Evolutionary conservation across 2,888 invertebrate genomes (phyloP).

Genomic region (Coecobrya sp.): DNA sequence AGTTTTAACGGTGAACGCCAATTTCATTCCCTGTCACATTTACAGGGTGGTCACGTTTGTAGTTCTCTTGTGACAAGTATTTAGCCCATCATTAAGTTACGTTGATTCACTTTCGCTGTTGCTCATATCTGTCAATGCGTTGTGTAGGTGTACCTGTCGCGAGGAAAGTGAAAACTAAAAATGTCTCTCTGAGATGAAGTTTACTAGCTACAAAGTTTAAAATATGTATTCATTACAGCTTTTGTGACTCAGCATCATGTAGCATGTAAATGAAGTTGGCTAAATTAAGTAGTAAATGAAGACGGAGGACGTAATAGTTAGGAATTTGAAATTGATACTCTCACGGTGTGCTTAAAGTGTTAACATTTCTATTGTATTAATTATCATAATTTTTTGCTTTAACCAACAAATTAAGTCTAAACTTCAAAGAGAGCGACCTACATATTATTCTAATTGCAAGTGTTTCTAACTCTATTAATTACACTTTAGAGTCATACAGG

Average conservation of each 20-base stretch:
- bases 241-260: background rate
- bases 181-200: background rate
- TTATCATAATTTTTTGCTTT: constrained; percentile 13
- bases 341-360: background rate
- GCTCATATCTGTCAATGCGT: background rate
- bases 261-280: background rate
- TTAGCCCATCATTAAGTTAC: constrained; percentile 15
- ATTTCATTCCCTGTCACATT: constrained; percentile 36
- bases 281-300: background rate
- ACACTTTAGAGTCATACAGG: no score
- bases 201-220: no score
- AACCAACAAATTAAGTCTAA: no score
- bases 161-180: constrained; percentile 4
- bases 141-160: background rate
- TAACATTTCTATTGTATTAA: constrained; percentile 9
- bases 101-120: constrained; percentile 42
- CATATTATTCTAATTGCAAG: no score
- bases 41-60: background rate
- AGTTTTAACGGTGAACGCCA: constrained; percentile 48
- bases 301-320: constrained; percentile 23
- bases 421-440: no score
- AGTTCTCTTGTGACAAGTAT: background rate
- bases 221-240: background rate
- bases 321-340: constrained; percentile 2
- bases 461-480: no score